Base-by-base conservation (phyloP, 2,888 invertebrate genomes). In the Lasioglossum zephyrum region DNA sequence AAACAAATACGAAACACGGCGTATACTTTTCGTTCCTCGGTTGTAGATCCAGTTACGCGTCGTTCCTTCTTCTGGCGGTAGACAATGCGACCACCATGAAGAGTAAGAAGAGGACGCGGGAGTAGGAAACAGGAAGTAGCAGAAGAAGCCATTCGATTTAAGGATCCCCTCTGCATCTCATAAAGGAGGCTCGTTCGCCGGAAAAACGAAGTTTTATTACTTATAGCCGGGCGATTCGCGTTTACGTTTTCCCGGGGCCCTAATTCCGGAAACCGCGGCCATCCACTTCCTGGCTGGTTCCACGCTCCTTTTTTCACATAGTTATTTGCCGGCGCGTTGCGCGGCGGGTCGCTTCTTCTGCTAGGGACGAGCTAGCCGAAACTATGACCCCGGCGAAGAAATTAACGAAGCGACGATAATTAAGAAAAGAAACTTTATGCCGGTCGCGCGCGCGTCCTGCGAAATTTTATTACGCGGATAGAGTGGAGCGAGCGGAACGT, bases 361-460 rank as follows among this genome's bases (percentile, higher is more conserved):
- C 44, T 18, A 26, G 79, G 18, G 8, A 36, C 16, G 66, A 36
- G 13, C 31, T 18, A 16, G 18, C 74, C 84, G 73, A 82, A 82
- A 76, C 84, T 82, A 85, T 83, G 85, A 90, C 88, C 88, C 82
- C 84, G 81, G 79, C 84, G 73, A 78, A 87, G 88, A 88, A 91
- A 91, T 91, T 92, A 92, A 92, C 92, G 91, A 91, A 92, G 91
- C 91, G 88, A 79, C 85, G 90, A 91, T 92, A 92, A 92, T 92
- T 90, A 91, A 92, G 90, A 90, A 87, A 88, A 86, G 89, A 90
- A 92, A 90, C 86, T 90, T 90, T 88, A 91, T 89, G 81, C 82
- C 72, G 66, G 82, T 60, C 77, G 82, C 80, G 82, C 63, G 85
- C 80, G 87, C 69, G 86, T 76, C 83, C 84, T 77, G 77, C 84